A percentile compares a stretch with the other conserved stretches of the same genome.
Evolutionary conservation across 2,888 invertebrate genomes (phyloP).

Genomic region (Caenorhabditis japonica): DNA sequence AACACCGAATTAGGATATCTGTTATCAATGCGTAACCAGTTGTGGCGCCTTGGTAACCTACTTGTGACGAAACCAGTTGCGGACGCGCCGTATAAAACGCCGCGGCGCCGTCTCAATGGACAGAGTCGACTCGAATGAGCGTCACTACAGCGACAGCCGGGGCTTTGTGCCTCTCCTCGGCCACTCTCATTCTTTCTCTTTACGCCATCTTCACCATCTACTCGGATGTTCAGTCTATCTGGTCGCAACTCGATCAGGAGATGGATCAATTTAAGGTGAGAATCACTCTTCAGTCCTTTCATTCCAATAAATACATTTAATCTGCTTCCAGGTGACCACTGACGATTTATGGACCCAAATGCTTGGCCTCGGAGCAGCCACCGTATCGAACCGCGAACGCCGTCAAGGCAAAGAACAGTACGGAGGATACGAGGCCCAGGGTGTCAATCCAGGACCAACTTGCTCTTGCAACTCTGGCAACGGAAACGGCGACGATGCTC

Average conservation of each 20-base stretch:
- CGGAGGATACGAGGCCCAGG: constrained; percentile 68
- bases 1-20: constrained; percentile 42
- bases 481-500: constrained; percentile 62
- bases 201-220: constrained; percentile 67
- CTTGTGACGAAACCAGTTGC: constrained; percentile 35
- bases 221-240: constrained; percentile 65
- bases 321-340: constrained; percentile 58
- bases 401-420: constrained; percentile 66
- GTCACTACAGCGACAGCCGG: constrained; percentile 67
- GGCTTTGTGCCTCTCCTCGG: constrained; percentile 64
- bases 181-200: constrained; percentile 66
- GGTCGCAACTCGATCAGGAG: constrained; percentile 65
- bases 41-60: constrained; percentile 34
- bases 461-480: constrained; percentile 67
- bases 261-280: constrained; percentile 66
- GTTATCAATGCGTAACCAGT: constrained; percentile 16
- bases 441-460: constrained; percentile 64
- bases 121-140: constrained; percentile 62
- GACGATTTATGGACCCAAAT: constrained; percentile 68
- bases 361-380: constrained; percentile 65
- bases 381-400: constrained; percentile 61
- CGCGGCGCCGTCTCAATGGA: constrained; percentile 6
- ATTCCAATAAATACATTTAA: background rate
- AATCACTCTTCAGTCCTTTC: background rate
- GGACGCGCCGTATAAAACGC: constrained; percentile 28